Base-by-base conservation (phyloP, 2,113 vertebrate genomes). In the Psittacus erithacus region DNA sequence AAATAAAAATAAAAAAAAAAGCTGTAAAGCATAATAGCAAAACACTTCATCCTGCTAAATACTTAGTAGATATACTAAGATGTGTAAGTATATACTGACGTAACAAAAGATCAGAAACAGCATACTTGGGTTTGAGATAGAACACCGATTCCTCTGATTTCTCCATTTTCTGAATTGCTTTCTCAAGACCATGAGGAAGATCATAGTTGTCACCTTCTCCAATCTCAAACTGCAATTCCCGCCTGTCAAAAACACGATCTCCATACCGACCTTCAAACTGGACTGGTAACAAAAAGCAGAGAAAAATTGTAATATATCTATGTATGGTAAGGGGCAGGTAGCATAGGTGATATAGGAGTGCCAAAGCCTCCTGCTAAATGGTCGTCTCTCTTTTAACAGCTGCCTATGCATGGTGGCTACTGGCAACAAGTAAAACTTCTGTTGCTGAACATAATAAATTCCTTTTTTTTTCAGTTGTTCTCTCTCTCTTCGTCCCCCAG, bases 131-230 rank as follows among this genome's bases (percentile, higher is more conserved):
- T 86, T 98, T 99, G 68, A 99, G 97, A 80, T 97, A 98, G 80
- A 99, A 98, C 35, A 99, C 82, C 1, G 99, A 98, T 90, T 99
- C 99, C 94, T 99, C 99, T 1, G 97, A 99, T 87, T 99, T 98
- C 93, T 99, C 99, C 99, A 99, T 99, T 91, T 98, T 98, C 83
- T 98, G 99, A 78, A 99, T 98, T 19, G 98, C 98, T 89, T 98
- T 99, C 97, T 99, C 99, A 94, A 99, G 97, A 27, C 99, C 99
- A 27, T 88, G 82, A 35, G 99, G 99, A 69, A 99, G 96, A 81
- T 98, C 98, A 3, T 98, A 97, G 93, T 91, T 98, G 29, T 99
- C 99, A 27, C 98, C 99, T 86, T 99, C 99, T 17, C 99, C 99
- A 0, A 99, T 94, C 95, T 99, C 99, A 98, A 99, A 99, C 91